Evolutionary conservation across 2,888 invertebrate species (phyloP).

Genomic region (Eupithecia abbreviata): DNA sequence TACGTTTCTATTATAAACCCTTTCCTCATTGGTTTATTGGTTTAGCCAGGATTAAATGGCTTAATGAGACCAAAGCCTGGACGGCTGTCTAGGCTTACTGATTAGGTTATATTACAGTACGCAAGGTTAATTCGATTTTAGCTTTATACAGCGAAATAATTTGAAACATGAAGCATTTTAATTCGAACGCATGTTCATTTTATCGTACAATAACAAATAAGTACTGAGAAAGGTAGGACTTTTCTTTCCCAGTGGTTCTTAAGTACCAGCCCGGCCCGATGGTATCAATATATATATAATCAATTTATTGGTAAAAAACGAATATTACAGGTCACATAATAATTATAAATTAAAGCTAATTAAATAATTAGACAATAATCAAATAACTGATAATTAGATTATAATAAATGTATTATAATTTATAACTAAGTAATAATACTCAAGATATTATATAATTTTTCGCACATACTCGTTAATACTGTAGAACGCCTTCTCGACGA

Average conservation of each 20-base stretch:
- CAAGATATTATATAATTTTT: too few species aligned
- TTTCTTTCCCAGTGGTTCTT: not conserved
- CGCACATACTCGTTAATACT: too few species aligned
- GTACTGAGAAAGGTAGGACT: not conserved
- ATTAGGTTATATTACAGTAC: conserved; percentile 28
- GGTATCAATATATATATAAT: too few species aligned
- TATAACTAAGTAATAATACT: too few species aligned
- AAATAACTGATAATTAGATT: too few species aligned
- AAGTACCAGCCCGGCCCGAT: not conserved
- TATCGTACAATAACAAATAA: not conserved
- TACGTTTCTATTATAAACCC: conserved; percentile 81
- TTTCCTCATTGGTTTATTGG: conserved; percentile 79
- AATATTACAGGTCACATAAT: too few species aligned
- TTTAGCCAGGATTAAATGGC: conserved; percentile 65
- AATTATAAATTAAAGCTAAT: too few species aligned
- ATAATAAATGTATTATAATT: too few species aligned
- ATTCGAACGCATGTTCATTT: not conserved
- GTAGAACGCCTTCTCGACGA: too few species aligned
- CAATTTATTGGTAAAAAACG: too few species aligned
- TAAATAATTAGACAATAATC: too few species aligned
- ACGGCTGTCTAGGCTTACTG: conserved; percentile 43
- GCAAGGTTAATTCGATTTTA: conserved; percentile 16
- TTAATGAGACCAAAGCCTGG: conserved; percentile 57
- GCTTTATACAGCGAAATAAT: not conserved
- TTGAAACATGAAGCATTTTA: not conserved